Evolutionary conservation across 2,113 vertebrate species (phyloP).

Genomic region (Todiramphus chloris): DNA sequence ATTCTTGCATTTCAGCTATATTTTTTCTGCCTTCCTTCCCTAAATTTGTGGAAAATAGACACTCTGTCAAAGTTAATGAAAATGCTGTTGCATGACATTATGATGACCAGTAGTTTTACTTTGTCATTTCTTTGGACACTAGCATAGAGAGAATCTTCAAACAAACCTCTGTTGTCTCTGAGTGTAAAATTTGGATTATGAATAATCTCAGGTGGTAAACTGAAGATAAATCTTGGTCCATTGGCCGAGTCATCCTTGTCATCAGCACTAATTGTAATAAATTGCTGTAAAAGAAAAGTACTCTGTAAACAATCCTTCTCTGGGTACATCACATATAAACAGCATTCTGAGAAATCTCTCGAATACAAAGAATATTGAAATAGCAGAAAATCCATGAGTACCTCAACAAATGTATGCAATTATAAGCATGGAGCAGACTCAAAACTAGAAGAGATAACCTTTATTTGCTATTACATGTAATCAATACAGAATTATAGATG

Average conservation of each 20-base stretch:
- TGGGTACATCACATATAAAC: not conserved
- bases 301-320: constrained; percentile 50
- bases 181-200: constrained; percentile 97
- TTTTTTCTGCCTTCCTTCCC: not conserved
- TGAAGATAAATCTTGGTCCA: constrained; percentile 91
- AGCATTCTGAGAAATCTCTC: not conserved
- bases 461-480: not conserved
- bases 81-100: not conserved
- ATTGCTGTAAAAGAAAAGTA: constrained; percentile 77
- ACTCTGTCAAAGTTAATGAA: not conserved
- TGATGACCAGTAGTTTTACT: not conserved
- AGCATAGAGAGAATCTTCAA: not conserved
- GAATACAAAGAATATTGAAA: not conserved
- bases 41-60: not conserved
- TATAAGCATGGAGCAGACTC: not conserved
- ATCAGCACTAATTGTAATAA: constrained; percentile 89
- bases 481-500: not conserved
- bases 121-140: not conserved
- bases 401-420: not conserved
- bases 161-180: constrained; percentile 92
- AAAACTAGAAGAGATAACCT: not conserved
- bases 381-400: not conserved
- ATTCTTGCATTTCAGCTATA: not conserved
- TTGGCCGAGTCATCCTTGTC: constrained; percentile 95
- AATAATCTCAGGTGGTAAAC: constrained; percentile 86